phyloP scores from a whole-genome alignment of 2,797 vertebrate species.

The Periophthalmus magnuspinnatus region DNA sequence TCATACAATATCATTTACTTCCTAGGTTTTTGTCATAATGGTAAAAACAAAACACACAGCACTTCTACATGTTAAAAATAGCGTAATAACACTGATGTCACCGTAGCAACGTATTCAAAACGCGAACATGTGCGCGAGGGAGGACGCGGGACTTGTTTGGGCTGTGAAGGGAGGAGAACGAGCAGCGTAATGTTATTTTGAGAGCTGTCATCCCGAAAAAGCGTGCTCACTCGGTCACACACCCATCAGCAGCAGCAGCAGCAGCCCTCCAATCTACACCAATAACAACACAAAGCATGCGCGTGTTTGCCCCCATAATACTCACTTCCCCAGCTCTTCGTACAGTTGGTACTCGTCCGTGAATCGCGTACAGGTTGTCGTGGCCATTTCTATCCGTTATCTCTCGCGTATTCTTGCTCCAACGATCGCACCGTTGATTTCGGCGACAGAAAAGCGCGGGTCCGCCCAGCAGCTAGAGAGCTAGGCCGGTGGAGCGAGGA shows the following conservation, averaged over 20 bases:
- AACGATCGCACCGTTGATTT: constrained; percentile 2
- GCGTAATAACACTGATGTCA: neutral
- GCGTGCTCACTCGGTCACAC: constrained; percentile 6
- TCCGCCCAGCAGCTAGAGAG: constrained; percentile 54
- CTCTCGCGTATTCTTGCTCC: constrained; percentile 34
- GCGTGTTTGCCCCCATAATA: constrained; percentile 5
- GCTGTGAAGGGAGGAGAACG: constrained; percentile 1
- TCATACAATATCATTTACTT: too few species aligned
- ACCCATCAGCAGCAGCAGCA: constrained; percentile 14
- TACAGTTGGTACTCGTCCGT: constrained; percentile 98
- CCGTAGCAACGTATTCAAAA: neutral
- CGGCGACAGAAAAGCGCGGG: constrained; percentile 6
- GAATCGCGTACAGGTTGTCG: constrained; percentile 95
- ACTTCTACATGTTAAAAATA: neutral
- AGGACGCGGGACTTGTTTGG: constrained; percentile 5
- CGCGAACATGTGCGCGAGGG: neutral
- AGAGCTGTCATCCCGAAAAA: constrained; percentile 54
- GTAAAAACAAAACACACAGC: too few species aligned
- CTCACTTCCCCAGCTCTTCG: constrained; percentile 98
- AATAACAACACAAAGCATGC: neutral
- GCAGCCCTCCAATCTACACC: neutral
- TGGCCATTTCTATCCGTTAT: constrained; percentile 84
- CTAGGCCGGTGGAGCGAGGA: constrained; percentile 40
- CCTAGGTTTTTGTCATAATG: too few species aligned
- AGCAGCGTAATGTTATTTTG: constrained; percentile 42